Evolutionary conservation across 2,797 vertebrate genomes (phyloP).

Genomic region (Thripadectes ignobilis): DNA sequence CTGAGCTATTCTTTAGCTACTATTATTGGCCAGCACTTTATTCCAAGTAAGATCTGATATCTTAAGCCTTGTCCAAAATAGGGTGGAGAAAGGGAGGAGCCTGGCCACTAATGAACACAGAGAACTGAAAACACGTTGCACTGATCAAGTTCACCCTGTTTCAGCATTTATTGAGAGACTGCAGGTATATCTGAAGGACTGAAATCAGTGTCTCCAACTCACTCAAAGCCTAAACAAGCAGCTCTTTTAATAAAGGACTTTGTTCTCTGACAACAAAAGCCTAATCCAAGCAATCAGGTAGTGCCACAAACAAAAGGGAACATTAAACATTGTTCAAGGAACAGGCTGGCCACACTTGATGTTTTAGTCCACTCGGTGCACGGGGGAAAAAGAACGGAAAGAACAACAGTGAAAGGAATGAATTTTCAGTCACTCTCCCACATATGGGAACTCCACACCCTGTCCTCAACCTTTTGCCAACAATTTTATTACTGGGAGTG

Average conservation of each 20-base stretch:
- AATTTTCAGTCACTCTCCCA: constrained; percentile 8
- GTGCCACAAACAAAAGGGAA: not conserved
- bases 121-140: not conserved
- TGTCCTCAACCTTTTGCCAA: constrained; percentile 41
- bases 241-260: not conserved
- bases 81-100: not conserved
- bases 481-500: constrained; percentile 52
- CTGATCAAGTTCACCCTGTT: not conserved
- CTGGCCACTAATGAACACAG: not conserved
- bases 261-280: not conserved
- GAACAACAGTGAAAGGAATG: not conserved
- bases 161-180: not conserved
- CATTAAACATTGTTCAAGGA: not conserved
- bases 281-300: not conserved
- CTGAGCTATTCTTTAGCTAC: not conserved
- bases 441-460: constrained; percentile 41
- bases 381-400: not conserved
- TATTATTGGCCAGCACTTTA: not conserved
- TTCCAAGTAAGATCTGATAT: not conserved
- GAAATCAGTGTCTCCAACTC: not conserved
- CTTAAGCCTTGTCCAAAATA: not conserved
- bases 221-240: not conserved
- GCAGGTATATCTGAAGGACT: not conserved
- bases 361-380: not conserved
- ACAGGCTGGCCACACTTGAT: not conserved